Percentiles rank a stretch among this genome's conserved stretches.
phyloP scores from a whole-genome alignment of 2,797 vertebrate genomes.

The Rhincodon typus region DNA sequence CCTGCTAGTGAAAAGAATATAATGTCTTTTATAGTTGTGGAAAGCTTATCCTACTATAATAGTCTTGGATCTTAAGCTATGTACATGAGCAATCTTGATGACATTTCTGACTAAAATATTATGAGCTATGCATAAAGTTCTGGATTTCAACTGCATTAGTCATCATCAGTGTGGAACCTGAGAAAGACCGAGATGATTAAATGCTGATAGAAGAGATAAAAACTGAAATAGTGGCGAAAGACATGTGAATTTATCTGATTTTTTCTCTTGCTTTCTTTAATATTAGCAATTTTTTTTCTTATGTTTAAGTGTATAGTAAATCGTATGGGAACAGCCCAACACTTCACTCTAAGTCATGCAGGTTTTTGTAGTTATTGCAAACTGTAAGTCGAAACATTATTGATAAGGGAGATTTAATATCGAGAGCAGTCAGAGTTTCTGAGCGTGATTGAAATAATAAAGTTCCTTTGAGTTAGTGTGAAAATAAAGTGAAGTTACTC shows the following conservation, averaged over 20 bases:
- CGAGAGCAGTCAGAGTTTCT: not conserved
- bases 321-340: not conserved
- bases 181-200: not conserved
- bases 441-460: not conserved
- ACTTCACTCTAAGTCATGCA: not conserved
- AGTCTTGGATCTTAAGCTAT: not conserved
- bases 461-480: not conserved
- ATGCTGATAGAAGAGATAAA: not conserved
- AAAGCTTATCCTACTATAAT: not conserved
- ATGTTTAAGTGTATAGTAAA: not conserved
- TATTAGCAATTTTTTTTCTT: not conserved
- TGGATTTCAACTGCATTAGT: not conserved
- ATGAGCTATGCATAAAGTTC: not conserved
- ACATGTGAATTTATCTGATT: not conserved
- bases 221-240: not conserved
- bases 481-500: slow-evolving; percentile 15
- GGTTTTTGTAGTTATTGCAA: not conserved
- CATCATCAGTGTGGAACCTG: not conserved
- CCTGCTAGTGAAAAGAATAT: not conserved
- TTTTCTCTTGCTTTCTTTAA: not conserved
- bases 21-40: not conserved
- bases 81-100: not conserved
- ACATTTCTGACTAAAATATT: not conserved
- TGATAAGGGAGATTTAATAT: not conserved
- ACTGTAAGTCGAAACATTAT: not conserved